Evolutionary conservation across 1,140 invertebrate genomes (phyloP), one percentile per base, ranked within the genome.

Genomic region (Drosophila sechellia): DNA sequence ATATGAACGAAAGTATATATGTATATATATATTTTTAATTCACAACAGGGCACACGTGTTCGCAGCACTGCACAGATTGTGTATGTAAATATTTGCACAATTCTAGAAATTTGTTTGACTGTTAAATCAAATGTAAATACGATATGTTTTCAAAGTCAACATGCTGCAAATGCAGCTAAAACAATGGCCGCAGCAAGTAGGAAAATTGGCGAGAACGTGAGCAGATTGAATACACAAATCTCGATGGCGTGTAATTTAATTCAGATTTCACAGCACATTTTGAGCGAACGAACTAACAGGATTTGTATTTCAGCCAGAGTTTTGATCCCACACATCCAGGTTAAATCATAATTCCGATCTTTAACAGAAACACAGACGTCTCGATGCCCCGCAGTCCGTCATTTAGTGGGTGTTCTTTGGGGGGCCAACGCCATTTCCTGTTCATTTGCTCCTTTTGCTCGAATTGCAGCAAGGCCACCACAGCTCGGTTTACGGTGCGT

Each of bases 41-140:
- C 40, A 39, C 20, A 74, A 69, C 60, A 53, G 46, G 43, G 54
- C 54, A 56, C 13, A 71, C 64, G 72, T 48, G 25, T 57, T 48
- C 37, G 27, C 59, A 49, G 77, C 43, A 37, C 53, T 15, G 52
- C 56, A 39, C 11, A 43, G 70, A 75, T 76, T 56, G 63, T 45
- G 64, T 70, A 70, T 61, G 50, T 69, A 77, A 77, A 77, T 77
- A 77, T 77, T 77, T 77, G 73, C 65, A 46, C 39, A 77, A 77
- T 77, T 58, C 73, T 77, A 77, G 56, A 77, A 77, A 77, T 77
- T 69, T 66, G 55, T 79, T 79, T 79, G 60, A 59, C 68, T 74
- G 69, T 59, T 64, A 79, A 79, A 73, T 79, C 60, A 74, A 73
- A 79, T 68, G 61, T 74, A 79, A 79, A 79, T 68, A 79, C 58